Percentiles rank a stretch among this genome's conserved stretches.
Conservation (phyloP, 2,888 invertebrate genomes). For the Eupithecia abbreviata region DNA sequence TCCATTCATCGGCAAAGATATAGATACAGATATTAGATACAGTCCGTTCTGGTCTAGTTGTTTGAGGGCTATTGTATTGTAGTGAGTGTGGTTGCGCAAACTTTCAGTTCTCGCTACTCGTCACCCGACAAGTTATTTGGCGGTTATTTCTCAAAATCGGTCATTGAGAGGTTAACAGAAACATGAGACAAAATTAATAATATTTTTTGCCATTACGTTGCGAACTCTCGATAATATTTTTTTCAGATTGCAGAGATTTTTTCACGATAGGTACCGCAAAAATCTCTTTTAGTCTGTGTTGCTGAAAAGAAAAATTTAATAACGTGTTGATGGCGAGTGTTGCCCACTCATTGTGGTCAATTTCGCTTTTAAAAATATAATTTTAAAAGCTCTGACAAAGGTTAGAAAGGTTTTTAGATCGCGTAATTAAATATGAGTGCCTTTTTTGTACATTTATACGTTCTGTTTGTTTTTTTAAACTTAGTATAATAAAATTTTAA, state of each 20-base stretch:
- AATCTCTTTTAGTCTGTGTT: slow-evolving; percentile 35
- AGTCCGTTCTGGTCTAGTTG: no score
- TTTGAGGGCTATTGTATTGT: no score
- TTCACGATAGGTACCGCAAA: slow-evolving; percentile 31
- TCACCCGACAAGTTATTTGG: no score
- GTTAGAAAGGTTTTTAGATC: slow-evolving; percentile 13
- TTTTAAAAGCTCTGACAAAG: slow-evolving; percentile 18
- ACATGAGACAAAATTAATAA: not conserved
- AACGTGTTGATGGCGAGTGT: slow-evolving; percentile 46
- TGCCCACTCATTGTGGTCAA: slow-evolving; percentile 47
- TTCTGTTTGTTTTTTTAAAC: not conserved
- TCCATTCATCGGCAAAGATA: no score
- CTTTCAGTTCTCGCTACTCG: no score
- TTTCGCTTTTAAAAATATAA: slow-evolving; percentile 37
- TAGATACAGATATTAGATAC: no score
- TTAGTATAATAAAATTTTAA: not conserved
- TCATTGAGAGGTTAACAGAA: not conserved
- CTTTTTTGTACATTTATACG: not conserved
- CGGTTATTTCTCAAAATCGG: not conserved
- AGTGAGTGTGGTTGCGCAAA: no score
- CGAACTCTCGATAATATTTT: not conserved
- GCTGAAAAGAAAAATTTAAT: slow-evolving; percentile 48
- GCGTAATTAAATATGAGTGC: slow-evolving; percentile 20
- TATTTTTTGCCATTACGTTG: not conserved
- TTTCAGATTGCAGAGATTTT: slow-evolving; percentile 15